A percentile compares a stretch with the other conserved stretches of the same genome.
Conservation (phyloP, 2,888 invertebrate genomes). For the Chaetoderma sp. region DNA sequence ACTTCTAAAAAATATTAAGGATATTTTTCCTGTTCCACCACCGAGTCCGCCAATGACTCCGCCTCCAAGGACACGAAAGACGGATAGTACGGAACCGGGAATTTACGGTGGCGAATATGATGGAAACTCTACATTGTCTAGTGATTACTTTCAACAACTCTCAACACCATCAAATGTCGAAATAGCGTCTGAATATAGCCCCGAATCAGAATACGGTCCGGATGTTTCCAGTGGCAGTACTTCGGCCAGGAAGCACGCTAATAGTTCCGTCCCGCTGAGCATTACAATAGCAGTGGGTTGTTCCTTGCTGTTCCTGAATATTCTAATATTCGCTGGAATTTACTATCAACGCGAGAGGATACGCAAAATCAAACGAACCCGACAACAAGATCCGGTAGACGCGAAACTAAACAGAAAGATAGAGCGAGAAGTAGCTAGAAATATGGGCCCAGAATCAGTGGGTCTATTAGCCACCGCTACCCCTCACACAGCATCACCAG, state of each 20-base stretch:
- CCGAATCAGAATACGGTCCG: neutral
- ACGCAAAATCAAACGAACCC: conserved; percentile 38
- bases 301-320: conserved; percentile 89
- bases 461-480: conserved; percentile 31
- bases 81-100: neutral
- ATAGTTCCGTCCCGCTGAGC: conserved; percentile 56
- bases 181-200: neutral
- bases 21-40: conserved; percentile 58
- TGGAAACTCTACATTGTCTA: too few species aligned
- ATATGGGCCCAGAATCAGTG: conserved; percentile 28
- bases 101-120: neutral
- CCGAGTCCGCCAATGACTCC: conserved; percentile 38
- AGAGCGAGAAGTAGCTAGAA: conserved; percentile 6
- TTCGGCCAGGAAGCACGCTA: neutral
- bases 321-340: conserved; percentile 92
- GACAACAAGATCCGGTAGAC: neutral
- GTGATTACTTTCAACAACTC: neutral
- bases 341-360: conserved; percentile 81
- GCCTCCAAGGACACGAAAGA: neutral
- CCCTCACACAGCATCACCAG: conserved; percentile 5
- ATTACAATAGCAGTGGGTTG: conserved; percentile 88
- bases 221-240: neutral
- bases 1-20: conserved; percentile 69
- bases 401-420: conserved; percentile 2
- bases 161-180: neutral